Evolutionary conservation across 2,888 invertebrate genomes (phyloP).

Genomic region (Hipparchia semele): DNA sequence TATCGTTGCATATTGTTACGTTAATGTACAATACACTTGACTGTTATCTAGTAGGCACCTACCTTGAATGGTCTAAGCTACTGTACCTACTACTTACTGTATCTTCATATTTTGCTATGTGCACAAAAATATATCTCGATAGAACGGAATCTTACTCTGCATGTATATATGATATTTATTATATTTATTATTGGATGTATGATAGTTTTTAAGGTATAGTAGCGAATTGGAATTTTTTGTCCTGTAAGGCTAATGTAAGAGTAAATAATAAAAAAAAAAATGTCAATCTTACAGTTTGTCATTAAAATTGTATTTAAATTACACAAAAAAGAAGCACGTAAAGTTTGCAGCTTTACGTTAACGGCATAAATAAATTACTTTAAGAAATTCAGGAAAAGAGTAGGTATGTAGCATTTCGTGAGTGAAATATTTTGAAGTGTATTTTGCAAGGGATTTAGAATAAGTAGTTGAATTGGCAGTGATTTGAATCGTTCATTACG

Average conservation of each 20-base stretch:
- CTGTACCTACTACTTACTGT: too few species aligned
- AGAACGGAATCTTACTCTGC: background rate
- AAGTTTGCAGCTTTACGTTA: background rate
- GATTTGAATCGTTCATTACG: conserved; percentile 35
- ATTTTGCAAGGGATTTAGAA: conserved; percentile 29
- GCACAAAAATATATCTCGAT: background rate
- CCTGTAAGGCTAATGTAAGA: too few species aligned
- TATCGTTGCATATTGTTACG: conserved; percentile 12
- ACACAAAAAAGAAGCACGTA: background rate
- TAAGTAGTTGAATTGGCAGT: conserved; percentile 33
- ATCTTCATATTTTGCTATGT: background rate
- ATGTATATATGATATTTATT: too few species aligned
- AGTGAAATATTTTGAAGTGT: background rate
- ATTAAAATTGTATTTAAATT: background rate
- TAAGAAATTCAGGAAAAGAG: too few species aligned
- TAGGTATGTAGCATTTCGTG: too few species aligned
- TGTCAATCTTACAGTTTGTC: too few species aligned
- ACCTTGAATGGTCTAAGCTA: too few species aligned
- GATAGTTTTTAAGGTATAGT: too few species aligned
- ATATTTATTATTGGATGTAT: too few species aligned
- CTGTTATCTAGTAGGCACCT: conserved; percentile 18
- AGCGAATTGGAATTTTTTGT: too few species aligned
- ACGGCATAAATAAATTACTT: too few species aligned
- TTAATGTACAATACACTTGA: conserved; percentile 18
- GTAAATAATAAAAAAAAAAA: too few species aligned